A percentile compares a stretch with the other conserved stretches of the same genome.
These are phyloP conservation scores for Neolamprologus multifasciatus DNA, from an alignment of 2,797 vertebrate species.

Conservation along the genomic window DNA sequence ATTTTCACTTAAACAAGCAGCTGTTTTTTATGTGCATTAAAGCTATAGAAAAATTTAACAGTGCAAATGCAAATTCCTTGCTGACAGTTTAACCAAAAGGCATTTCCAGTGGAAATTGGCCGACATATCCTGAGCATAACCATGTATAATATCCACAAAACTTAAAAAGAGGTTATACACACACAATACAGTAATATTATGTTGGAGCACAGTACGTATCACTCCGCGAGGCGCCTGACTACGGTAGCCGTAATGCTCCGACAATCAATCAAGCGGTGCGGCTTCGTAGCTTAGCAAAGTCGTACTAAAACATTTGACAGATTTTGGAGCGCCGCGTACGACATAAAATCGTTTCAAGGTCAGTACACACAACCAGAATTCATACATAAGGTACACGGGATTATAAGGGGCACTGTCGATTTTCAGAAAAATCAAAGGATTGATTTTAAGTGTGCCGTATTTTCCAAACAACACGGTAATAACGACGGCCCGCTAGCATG, in stretches of 20 bases:
- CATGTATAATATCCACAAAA: accelerated
- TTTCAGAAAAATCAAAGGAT: not conserved
- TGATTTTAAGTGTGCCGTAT: accelerated
- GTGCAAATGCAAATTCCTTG: accelerated
- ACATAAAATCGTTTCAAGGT: accelerated
- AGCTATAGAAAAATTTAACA: accelerated
- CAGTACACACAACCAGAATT: not conserved
- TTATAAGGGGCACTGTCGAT: accelerated
- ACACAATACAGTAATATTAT: accelerated
- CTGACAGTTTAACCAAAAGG: not conserved
- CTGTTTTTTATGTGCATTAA: not conserved
- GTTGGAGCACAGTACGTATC: accelerated
- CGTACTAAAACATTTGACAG: accelerated
- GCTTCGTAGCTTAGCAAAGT: not conserved
- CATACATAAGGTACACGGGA: not conserved
- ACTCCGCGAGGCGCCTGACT: accelerated
- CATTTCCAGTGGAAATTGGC: accelerated
- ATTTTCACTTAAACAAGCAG: not conserved
- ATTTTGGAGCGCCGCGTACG: accelerated
- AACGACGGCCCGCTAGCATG: not conserved
- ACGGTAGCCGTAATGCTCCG: accelerated
- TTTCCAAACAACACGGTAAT: accelerated
- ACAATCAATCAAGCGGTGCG: accelerated
- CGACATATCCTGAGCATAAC: not conserved
- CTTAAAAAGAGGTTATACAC: no score